Evolutionary conservation across 2,888 invertebrate genomes (phyloP).

Genomic region (Meandrusa payeni): DNA sequence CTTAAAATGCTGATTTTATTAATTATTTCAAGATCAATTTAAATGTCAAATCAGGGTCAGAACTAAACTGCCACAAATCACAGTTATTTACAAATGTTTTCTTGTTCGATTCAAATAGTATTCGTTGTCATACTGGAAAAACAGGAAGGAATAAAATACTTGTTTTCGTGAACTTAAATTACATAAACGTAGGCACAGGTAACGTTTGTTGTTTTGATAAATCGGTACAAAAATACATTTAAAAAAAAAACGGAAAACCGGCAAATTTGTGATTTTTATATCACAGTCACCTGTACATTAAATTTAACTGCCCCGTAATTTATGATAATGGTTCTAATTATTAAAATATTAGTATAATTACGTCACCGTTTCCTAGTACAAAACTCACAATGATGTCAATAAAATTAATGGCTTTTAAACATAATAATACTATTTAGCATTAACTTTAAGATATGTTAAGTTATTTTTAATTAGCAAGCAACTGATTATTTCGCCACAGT

Average conservation of each 20-base stretch:
- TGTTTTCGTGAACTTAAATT: slow-evolving; percentile 23
- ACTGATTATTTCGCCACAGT: slow-evolving; percentile 4
- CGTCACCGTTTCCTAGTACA: slow-evolving; percentile 41
- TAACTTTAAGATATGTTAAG: slow-evolving; percentile 13
- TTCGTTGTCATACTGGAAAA: slow-evolving; percentile 8
- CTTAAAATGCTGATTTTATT: neutral
- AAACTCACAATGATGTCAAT: slow-evolving; percentile 18
- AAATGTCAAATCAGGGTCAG: neutral
- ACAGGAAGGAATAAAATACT: slow-evolving; percentile 26
- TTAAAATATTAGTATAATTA: slow-evolving; percentile 61
- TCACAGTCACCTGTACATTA: slow-evolving; percentile 60
- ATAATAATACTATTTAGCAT: slow-evolving; percentile 17
- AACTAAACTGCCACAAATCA: neutral
- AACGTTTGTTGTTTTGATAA: slow-evolving; percentile 28
- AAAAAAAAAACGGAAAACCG: slow-evolving; percentile 17
- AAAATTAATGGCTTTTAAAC: slow-evolving; percentile 17
- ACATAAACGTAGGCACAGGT: slow-evolving; percentile 6
- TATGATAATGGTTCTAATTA: slow-evolving; percentile 66
- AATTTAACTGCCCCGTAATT: slow-evolving; percentile 62
- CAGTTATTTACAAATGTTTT: neutral
- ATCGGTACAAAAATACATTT: slow-evolving; percentile 22
- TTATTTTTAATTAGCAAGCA: slow-evolving; percentile 16
- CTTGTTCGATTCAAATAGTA: slow-evolving; percentile 7
- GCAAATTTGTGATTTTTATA: slow-evolving; percentile 37
- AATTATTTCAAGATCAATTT: too few species aligned